A percentile compares a stretch with the other conserved stretches of the same genome.
Evolutionary conservation across 2,888 invertebrate species (phyloP).

Genomic region (Caradrina kadenii): DNA sequence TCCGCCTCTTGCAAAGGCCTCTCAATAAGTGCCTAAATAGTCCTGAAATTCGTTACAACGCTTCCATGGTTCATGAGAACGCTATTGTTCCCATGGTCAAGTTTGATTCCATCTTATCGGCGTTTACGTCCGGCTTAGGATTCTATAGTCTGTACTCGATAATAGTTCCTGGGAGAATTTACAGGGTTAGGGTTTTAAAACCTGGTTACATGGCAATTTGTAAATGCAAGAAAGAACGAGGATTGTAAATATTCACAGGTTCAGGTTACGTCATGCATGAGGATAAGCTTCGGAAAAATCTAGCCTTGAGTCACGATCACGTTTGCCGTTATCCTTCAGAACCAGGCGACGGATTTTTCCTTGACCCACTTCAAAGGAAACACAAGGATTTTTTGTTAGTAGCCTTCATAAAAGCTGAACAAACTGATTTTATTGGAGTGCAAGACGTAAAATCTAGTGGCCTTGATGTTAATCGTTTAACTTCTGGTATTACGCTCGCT

Average conservation of each 20-base stretch:
- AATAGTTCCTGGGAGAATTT: neutral
- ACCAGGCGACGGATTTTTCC: conserved; percentile 70
- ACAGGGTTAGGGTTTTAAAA: neutral
- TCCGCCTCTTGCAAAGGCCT: no score
- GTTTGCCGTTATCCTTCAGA: conserved; percentile 61
- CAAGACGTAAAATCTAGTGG: conserved; percentile 42
- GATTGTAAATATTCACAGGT: conserved; percentile 32
- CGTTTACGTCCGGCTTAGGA: no score
- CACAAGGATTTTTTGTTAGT: conserved; percentile 38
- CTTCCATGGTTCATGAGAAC: no score
- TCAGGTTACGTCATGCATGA: conserved; percentile 48
- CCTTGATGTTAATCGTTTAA: conserved; percentile 45
- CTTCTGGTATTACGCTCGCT: conserved; percentile 32
- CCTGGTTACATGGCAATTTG: conserved; percentile 13
- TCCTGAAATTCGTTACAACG: no score
- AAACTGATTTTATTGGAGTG: conserved; percentile 43
- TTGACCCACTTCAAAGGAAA: conserved; percentile 72
- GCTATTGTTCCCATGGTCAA: no score
- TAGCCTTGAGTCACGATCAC: conserved; percentile 62
- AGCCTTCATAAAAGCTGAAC: conserved; percentile 40
- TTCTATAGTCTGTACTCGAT: no score
- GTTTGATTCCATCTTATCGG: no score
- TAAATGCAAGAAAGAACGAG: conserved; percentile 19
- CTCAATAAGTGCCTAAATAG: no score
- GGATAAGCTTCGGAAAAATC: conserved; percentile 53